These are phyloP conservation scores for Pseudotriccus pelzelni DNA, from an alignment of 2,797 vertebrate genomes.

Conservation along the genomic window DNA sequence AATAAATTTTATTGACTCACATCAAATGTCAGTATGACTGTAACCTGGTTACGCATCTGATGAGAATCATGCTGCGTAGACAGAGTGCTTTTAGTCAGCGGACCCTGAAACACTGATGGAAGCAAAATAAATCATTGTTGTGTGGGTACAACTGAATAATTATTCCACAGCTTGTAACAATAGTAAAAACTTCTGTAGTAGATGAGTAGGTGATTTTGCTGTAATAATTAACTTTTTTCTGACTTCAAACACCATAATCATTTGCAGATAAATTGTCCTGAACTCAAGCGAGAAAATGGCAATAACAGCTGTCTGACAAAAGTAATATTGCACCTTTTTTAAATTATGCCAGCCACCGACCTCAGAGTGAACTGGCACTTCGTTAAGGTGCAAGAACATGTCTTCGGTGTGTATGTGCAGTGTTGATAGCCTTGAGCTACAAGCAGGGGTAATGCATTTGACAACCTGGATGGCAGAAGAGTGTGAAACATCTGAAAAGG, in stretches of 20 bases:
- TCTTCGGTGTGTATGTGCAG: background rate
- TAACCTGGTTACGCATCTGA: background rate
- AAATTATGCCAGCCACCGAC: background rate
- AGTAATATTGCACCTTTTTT: background rate
- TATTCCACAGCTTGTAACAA: background rate
- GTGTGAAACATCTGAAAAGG: background rate
- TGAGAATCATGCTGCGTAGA: background rate
- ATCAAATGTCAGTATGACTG: accelerated
- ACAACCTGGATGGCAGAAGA: background rate
- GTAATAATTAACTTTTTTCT: background rate
- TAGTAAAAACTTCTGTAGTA: background rate
- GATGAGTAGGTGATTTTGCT: background rate
- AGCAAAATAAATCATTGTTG: background rate
- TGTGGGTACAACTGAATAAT: background rate
- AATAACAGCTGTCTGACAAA: background rate
- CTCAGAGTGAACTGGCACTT: background rate
- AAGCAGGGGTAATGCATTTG: background rate
- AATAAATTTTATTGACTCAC: background rate
- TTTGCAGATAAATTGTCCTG: background rate
- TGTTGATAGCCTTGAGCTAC: background rate
- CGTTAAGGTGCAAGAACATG: background rate
- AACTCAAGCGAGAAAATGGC: background rate
- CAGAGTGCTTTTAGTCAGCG: background rate
- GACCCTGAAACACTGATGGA: accelerated
- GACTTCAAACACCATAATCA: background rate